A percentile compares a stretch with the other conserved stretches of the same genome.
These are phyloP conservation scores for Enoplolaimus lenunculus DNA, from an alignment of 2,888 invertebrate species.

Conservation along the genomic window DNA sequence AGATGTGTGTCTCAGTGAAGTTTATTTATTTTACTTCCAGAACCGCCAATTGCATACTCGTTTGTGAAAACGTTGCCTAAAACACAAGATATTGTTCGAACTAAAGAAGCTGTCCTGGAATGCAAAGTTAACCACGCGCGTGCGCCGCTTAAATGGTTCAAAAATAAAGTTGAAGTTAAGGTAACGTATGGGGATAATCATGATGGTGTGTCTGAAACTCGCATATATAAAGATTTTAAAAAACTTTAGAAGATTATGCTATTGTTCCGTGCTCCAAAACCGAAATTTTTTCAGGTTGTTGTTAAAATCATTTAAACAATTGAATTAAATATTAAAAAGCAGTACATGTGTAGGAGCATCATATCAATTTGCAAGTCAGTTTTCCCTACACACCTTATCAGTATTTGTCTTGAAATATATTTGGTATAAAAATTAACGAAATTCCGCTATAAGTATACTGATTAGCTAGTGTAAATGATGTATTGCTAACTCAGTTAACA, in stretches of 20 bases:
- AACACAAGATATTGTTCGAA: constrained; percentile 70
- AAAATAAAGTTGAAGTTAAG: constrained; percentile 59
- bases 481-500: no score
- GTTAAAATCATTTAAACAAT: constrained; percentile 7
- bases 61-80: constrained; percentile 81
- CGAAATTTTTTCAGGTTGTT: constrained; percentile 8
- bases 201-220: neutral
- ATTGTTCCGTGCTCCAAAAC: neutral
- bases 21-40: no score
- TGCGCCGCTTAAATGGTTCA: constrained; percentile 85
- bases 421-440: no score
- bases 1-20: no score
- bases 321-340: no score
- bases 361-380: no score
- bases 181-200: constrained; percentile 41
- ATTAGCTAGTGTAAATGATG: no score
- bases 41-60: constrained; percentile 80
- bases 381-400: no score
- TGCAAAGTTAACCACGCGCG: constrained; percentile 83
- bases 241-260: neutral
- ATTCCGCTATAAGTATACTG: no score
- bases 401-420: no score
- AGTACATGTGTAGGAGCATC: no score
- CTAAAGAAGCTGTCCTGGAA: constrained; percentile 75
- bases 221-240: constrained; percentile 2